Conservation (phyloP, 2,888 invertebrate species). For the Pterobdella sp. region DNA sequence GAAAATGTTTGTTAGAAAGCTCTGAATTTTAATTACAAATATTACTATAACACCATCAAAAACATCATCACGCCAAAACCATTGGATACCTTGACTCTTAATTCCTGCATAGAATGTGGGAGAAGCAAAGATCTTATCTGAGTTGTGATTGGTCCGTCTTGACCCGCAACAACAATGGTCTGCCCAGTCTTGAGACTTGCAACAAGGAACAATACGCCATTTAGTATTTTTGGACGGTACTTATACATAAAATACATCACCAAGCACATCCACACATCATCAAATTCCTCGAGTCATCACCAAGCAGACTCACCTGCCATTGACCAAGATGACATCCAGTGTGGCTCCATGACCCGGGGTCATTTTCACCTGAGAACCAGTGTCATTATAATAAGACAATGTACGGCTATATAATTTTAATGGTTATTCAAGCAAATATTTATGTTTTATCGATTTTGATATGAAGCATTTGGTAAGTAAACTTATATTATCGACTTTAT, state of each 20-base stretch:
- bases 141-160: slow-evolving; percentile 94
- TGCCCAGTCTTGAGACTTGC: slow-evolving; percentile 71
- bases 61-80: background rate
- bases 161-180: slow-evolving; percentile 87
- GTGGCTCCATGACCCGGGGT: slow-evolving; percentile 87
- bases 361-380: slow-evolving; percentile 70
- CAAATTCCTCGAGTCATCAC: too few species aligned
- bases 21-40: too few species aligned
- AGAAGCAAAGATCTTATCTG: slow-evolving; percentile 90
- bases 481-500: too few species aligned
- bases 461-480: too few species aligned
- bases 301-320: slow-evolving; percentile 61
- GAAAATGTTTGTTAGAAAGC: too few species aligned
- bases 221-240: too few species aligned
- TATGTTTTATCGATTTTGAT: background rate
- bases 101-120: slow-evolving; percentile 94
- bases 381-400: background rate
- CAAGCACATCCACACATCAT: too few species aligned
- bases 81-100: slow-evolving; percentile 75
- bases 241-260: too few species aligned
- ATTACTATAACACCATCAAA: too few species aligned
- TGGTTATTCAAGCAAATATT: background rate
- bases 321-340: slow-evolving; percentile 94
- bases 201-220: background rate
- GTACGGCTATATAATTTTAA: background rate